Base-by-base conservation (phyloP, 2,888 invertebrate species). In the Eulithis testata region DNA sequence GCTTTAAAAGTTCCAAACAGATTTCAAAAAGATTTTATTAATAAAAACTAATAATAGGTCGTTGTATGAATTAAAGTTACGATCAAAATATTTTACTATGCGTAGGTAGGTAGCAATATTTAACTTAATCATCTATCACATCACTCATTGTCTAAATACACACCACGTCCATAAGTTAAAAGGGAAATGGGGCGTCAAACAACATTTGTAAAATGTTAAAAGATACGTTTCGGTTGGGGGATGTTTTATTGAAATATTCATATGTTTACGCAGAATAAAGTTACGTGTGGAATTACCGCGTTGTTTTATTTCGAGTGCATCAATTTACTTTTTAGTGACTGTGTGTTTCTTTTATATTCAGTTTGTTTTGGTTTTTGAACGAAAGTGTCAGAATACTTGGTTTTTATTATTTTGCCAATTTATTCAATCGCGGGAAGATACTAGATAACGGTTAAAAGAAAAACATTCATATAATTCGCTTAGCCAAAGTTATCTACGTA, bases 211-310 rank as follows among this genome's bases (percentile, higher is more conserved):
- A 66, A 65, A 68, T 54, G 63, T 55, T 61, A 64, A 71, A 66
- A 72, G 64, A 57, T 66, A 56, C 63, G 58, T 66, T 65, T 65
- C 61, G 49, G 1, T 21, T 21, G 21, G 21, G 59, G 50, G 49
- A 61, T 62, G 62, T 68, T 63, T 58, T 63, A 65, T 63, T 66
- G 61, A 62, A 67, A 72, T 70, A 68, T 72, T 72, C 65, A 70
- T 65, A 64, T 52, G 63, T 72, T 70, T 68, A 69, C 64, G 65
- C 70, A 62, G 63, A 67, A 69, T 68, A 67, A 70, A 57, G 63
- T 67, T 57, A 64, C 53, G 50, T 50, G 64, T 60, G 54, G 58
- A 58, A 54, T 49, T 63, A 60, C 43, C 43, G 43, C n/a, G 45
- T 55, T 63, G 50, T 65, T 68, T 66, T 63, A 66, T 66, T 54